Evolutionary conservation across 2,888 invertebrate genomes (phyloP).

Genomic region (Hypomecis atomaria): DNA sequence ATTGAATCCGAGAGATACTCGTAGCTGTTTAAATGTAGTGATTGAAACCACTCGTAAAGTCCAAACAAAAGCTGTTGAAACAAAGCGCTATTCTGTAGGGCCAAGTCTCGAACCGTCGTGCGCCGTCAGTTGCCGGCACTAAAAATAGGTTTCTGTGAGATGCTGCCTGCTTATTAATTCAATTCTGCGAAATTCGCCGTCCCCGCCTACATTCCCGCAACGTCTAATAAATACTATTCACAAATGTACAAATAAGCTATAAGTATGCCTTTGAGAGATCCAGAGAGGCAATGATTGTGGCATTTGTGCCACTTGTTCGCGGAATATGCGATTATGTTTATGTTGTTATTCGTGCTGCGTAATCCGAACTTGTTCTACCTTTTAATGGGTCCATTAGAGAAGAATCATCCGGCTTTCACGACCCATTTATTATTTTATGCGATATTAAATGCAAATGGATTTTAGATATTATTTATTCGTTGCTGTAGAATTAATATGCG

Average conservation of each 20-base stretch:
- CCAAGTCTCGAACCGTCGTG: conserved; percentile 22
- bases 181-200: conserved; percentile 39
- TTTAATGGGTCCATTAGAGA: conserved; percentile 18
- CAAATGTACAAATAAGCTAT: conserved; percentile 23
- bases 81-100: conserved; percentile 15
- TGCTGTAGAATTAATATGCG: background rate
- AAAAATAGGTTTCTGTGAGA: conserved; percentile 53
- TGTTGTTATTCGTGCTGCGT: conserved; percentile 12
- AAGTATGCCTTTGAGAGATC: conserved; percentile 25
- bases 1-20: conserved; percentile 3
- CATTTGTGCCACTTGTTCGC: conserved; percentile 6
- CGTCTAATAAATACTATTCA: conserved; percentile 31
- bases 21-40: conserved; percentile 10
- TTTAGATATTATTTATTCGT: conserved; percentile 1
- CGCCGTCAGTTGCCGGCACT: conserved; percentile 27
- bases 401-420: conserved; percentile 10
- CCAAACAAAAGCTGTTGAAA: conserved; percentile 14
- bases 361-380: conserved; percentile 17
- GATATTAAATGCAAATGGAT: conserved; percentile 8
- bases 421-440: conserved; percentile 17
- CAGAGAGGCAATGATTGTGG: conserved; percentile 25
- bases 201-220: conserved; percentile 25
- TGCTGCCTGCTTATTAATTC: conserved; percentile 48
- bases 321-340: conserved; percentile 16
- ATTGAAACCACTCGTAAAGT: conserved; percentile 14